A percentile compares a stretch with the other conserved stretches of the same genome.
Evolutionary conservation across 1,140 invertebrate genomes (phyloP).

Genomic region (Rhizoglyphus robini): DNA sequence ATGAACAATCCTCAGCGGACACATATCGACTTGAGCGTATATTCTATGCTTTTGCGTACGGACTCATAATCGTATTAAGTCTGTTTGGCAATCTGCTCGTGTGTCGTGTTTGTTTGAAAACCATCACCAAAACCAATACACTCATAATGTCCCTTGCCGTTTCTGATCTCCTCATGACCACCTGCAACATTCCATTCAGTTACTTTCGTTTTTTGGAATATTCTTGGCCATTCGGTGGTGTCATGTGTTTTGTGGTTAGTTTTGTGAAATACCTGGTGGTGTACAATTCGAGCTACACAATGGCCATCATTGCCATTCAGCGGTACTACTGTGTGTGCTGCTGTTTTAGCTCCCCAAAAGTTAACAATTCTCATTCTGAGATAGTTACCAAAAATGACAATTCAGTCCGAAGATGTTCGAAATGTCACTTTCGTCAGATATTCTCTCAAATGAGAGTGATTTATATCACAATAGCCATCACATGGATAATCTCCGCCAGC

Average conservation of each 20-base stretch:
- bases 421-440: no score
- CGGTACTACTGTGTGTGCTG: conserved; percentile 36
- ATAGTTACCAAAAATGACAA: no score
- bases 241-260: conserved; percentile 38
- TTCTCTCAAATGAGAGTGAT: not conserved
- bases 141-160: conserved; percentile 43
- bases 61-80: not conserved
- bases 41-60: not conserved
- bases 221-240: conserved; percentile 37
- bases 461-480: not conserved
- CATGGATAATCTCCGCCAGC: not conserved
- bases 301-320: conserved; percentile 41
- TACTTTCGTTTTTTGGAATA: conserved; percentile 29
- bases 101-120: not conserved
- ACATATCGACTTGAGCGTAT: not conserved
- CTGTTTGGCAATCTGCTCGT: conserved; percentile 34
- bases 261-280: conserved; percentile 32
- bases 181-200: conserved; percentile 65
- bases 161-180: conserved; percentile 66
- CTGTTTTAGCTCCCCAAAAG: no score
- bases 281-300: conserved; percentile 43
- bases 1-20: no score
- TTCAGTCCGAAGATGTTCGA: no score
- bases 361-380: no score
- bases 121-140: not conserved